Percentiles rank a stretch among this genome's conserved stretches.
Conservation (phyloP, 2,888 invertebrate genomes). For the Oligia fasciuncula region DNA sequence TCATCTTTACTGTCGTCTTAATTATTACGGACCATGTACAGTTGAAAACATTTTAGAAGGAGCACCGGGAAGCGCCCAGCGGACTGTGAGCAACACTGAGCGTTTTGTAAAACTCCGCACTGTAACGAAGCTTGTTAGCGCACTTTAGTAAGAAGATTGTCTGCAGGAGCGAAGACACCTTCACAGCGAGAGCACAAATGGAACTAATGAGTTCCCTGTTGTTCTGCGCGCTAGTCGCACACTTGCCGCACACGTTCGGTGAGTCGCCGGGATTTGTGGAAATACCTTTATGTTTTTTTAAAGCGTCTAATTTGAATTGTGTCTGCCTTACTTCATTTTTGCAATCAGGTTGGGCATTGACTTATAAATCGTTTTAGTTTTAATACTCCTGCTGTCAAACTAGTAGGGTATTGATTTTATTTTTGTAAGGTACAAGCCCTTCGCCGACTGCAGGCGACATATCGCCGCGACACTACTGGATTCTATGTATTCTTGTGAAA, state of each 20-base stretch:
- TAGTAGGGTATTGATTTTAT: not conserved
- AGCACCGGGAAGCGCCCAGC: conserved; percentile 64
- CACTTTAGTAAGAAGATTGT: conserved; percentile 85
- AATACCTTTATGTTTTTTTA: not conserved
- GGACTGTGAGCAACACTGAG: conserved; percentile 70
- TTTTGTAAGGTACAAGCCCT: not conserved
- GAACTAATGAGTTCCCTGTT: conserved; percentile 87
- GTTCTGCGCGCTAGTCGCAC: conserved; percentile 78
- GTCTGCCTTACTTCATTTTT: not conserved
- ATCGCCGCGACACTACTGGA: not conserved
- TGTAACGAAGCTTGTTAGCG: conserved; percentile 88
- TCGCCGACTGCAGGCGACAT: not conserved
- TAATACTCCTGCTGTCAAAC: not conserved
- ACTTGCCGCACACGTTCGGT: conserved; percentile 80
- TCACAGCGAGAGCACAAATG: conserved; percentile 79
- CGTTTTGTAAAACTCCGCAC: conserved; percentile 81
- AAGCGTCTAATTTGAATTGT: conserved; percentile 1
- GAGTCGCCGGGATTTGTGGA: conserved; percentile 61
- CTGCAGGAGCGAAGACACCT: conserved; percentile 81
- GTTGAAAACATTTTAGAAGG: conserved; percentile 78
- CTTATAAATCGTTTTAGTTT: not conserved
- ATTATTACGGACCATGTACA: conserved; percentile 69
- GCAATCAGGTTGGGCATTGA: not conserved
- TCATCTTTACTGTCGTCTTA: conserved; percentile 24
- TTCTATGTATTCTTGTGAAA: too few relatives aligned